These are phyloP conservation scores for Bucco capensis DNA, from an alignment of 2,113 vertebrate species.

Conservation along the genomic window DNA sequence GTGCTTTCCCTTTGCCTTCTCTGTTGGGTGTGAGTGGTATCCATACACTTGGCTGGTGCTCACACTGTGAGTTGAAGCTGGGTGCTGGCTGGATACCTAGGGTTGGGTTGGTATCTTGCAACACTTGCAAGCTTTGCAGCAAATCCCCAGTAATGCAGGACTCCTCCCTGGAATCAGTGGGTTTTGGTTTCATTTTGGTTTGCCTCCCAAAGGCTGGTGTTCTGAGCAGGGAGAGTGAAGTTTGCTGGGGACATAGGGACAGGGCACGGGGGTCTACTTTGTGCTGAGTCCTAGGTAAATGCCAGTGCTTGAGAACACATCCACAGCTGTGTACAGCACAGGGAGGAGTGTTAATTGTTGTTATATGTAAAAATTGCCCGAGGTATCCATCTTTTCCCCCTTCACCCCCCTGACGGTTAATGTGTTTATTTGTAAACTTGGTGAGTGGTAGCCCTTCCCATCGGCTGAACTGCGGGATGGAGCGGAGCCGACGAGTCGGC, in stretches of 20 bases:
- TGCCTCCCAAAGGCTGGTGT: not conserved
- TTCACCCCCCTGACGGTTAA: no score
- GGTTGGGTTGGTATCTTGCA: not conserved
- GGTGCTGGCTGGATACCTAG: not conserved
- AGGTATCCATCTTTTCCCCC: no score
- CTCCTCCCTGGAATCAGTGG: fast-evolving
- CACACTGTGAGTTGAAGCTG: not conserved
- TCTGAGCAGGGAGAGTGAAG: not conserved
- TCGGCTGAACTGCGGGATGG: no score
- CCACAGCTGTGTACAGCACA: fast-evolving
- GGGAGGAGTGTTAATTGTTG: not conserved
- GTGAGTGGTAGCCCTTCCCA: no score
- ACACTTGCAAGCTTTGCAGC: not conserved
- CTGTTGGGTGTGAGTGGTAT: fast-evolving
- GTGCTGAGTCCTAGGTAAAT: not conserved
- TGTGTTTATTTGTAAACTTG: no score
- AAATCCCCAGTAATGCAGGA: not conserved
- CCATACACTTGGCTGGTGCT: not conserved
- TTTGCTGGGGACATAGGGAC: fast-evolving
- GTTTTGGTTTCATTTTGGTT: not conserved
- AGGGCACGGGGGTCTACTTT: not conserved
- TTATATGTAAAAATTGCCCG: no score
- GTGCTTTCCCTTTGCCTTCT: not conserved
- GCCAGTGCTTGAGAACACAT: not conserved
- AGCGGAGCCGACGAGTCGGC: no score